Evolutionary conservation across 1,140 invertebrate genomes (phyloP), one percentile per base, ranked within the genome.

Genomic region (Drosophila grimshawi): DNA sequence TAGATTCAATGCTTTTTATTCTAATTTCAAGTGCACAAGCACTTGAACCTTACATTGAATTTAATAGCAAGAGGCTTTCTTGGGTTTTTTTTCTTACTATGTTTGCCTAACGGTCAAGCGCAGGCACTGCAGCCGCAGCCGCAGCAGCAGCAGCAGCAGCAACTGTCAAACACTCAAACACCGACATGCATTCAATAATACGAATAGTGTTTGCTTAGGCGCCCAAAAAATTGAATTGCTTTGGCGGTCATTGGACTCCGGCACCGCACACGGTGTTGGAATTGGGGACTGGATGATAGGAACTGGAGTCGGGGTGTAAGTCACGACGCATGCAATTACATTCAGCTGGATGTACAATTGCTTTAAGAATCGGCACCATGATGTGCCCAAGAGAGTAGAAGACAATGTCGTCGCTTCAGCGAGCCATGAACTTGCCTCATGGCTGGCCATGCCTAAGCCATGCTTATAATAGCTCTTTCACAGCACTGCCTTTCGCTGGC

Each of bases 261-360:
- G 4, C n/a, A 37, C 62, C 70, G 46, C 73, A 71, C 73, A 71
- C 60, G 41, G 60, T 27, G 53, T 56, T 33, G 48, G 45, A 51
- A 35, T 30, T 5, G 56, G 43, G 49, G 6, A 19, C 19, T 27
- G 11, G 35, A 0, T n/a, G 33, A 11, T 8, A n/a, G 45, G 10
- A 30, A 5, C 51, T 37, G 37, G 37, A 51, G 49, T 32, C 35
- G 49, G 49, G 63, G 39, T 35, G 52, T 7, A 43, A 60, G 75
- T 68, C 73, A 80, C 77, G 73, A 68, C 83, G 80, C 85, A 89
- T 85, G 83, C 83, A 88, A 88, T 88, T 89, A 89, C 85, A 88
- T 80, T 68, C 71, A 59, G 55, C 53, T 73, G 72, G 74, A 77
- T 80, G 81, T 88, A 89, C 80, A 85, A 88, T 88, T 88, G 83